Base-by-base conservation (phyloP, 2,888 invertebrate genomes). In the Drosophila koepferae region DNA sequence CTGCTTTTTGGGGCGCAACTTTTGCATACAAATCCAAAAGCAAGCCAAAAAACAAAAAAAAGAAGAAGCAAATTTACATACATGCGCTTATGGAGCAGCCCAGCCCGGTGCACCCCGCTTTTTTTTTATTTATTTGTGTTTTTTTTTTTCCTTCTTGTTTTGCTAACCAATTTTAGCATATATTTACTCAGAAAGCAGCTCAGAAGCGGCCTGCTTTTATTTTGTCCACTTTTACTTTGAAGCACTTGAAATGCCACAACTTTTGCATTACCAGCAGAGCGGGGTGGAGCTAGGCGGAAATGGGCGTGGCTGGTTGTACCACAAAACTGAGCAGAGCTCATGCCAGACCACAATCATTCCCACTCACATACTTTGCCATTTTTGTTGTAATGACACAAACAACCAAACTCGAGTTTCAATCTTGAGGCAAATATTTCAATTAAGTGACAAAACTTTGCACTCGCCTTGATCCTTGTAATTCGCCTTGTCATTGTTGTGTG, bases 371-470 rank as follows among this genome's bases (percentile, higher is more conserved):
- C 34, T 18, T 2, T 44, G 31, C 23, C 56, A 66, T 62, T 53
- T 72, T 85, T 72, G 70, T 63, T 77, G 82, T 80, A 85, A 87
- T 89, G 82, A 77, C 87, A 82, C 62, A 63, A 70, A 72, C 69
- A 74, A 74, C 49, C 53, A 48, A 71, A 69, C 63, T 59, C 83
- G 86, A 89, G 85, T 85, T 91, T 90, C 80, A 88, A 90, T 90
- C 90, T 91, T 81, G 73, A 63, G 88, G 88, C 88, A 90, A 91
- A 91, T 91, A 91, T 91, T 90, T 91, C 91, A 91, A 90, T 90
- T 90, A 90, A 91, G 89, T 83, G 91, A 86, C 91, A 85, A 90
- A 90, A 90, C 83, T 91, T 91, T 82, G 81, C 82, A 81, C 84
- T 86, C 70, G 76, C 65, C 83, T 71, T 73, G 80, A 77, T 77